phyloP scores from a whole-genome alignment of 2,888 invertebrate species.

The Panorpa germanica region DNA sequence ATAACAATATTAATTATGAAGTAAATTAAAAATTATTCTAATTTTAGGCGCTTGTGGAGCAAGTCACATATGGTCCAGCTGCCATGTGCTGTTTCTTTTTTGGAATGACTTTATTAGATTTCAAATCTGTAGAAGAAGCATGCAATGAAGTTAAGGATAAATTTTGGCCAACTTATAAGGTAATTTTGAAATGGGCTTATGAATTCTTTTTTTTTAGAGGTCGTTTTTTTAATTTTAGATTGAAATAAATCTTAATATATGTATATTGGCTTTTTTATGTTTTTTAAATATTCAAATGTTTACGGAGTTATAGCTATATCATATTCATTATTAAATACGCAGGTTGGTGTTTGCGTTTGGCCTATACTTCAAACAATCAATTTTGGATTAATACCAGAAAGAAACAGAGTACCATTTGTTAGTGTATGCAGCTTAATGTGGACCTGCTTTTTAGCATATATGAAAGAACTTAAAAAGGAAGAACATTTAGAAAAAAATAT shows the following conservation, averaged over 20 bases:
- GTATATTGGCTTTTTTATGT: too few relatives aligned
- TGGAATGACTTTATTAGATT: constrained; percentile 54
- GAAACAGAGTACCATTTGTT: constrained; percentile 52
- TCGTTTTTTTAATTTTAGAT: too few relatives aligned
- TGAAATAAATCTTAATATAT: too few relatives aligned
- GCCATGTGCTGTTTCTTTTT: constrained; percentile 64
- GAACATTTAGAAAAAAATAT: too few relatives aligned
- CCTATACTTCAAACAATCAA: constrained; percentile 54
- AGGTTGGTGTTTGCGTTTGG: constrained; percentile 53
- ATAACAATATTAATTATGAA: constrained; percentile 4
- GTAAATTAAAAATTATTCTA: constrained; percentile 5
- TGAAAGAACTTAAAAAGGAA: constrained; percentile 40
- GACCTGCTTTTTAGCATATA: constrained; percentile 59
- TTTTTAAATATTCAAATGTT: too few relatives aligned
- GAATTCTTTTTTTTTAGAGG: too few relatives aligned
- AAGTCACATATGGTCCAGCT: constrained; percentile 53
- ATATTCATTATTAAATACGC: too few relatives aligned
- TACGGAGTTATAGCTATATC: too few relatives aligned
- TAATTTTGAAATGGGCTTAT: constrained; percentile 16
- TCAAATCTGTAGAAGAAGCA: constrained; percentile 41
- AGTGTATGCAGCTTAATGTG: constrained; percentile 53
- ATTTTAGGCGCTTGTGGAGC: constrained; percentile 41
- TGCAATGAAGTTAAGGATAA: constrained; percentile 48
- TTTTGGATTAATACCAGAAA: constrained; percentile 48
- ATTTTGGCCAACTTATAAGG: constrained; percentile 57